Percentiles rank a stretch among this genome's conserved stretches.
These are phyloP conservation scores for Dinothrombium tinctorium DNA, from an alignment of 1,140 invertebrate species.

Conservation along the genomic window DNA sequence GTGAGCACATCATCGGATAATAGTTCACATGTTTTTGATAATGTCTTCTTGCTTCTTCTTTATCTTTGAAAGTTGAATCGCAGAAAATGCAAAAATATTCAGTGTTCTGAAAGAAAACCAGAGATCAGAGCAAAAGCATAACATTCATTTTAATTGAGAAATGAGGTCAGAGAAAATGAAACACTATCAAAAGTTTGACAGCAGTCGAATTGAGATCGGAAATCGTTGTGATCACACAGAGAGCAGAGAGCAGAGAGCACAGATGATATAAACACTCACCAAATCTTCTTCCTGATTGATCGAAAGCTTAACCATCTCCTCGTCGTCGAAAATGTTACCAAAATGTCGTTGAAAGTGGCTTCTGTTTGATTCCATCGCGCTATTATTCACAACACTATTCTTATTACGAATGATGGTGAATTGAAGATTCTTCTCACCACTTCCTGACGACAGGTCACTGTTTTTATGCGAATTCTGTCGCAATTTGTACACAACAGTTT, in stretches of 20 bases:
- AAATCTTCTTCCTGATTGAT: neutral
- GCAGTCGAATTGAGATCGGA: neutral
- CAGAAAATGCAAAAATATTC: conserved; percentile 5
- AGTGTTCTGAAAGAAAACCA: neutral
- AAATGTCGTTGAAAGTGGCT: neutral
- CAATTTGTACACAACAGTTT: no score
- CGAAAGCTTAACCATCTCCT: neutral
- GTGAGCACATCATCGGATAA: conserved; percentile 4
- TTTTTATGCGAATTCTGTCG: no score
- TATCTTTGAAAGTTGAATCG: neutral
- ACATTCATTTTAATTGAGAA: neutral
- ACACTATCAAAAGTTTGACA: neutral
- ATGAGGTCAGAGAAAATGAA: neutral
- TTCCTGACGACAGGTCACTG: no score
- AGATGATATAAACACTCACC: neutral
- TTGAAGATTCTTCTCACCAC: no score
- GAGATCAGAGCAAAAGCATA: neutral
- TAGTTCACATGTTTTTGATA: conserved; percentile 5
- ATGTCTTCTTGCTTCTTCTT: conserved; percentile 1
- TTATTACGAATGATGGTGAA: no score
- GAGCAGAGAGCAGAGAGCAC: neutral
- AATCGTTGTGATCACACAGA: neutral
- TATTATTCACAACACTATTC: no score
- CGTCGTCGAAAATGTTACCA: neutral
- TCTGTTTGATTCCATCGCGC: neutral